Conservation (phyloP, 2,797 vertebrate species). For the Amphiprion clarkii region DNA sequence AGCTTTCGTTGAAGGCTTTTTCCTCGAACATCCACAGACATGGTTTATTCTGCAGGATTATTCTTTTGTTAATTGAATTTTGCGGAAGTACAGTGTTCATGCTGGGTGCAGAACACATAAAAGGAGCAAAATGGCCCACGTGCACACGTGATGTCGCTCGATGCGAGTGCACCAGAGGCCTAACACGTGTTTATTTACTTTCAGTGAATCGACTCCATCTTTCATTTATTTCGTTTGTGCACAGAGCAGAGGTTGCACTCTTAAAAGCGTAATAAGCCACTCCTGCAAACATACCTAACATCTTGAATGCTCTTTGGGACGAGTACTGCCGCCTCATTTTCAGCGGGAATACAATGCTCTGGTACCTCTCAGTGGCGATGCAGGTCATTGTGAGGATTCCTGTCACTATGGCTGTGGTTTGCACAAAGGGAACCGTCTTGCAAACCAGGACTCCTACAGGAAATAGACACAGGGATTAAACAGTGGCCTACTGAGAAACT, state of each 20-base stretch:
- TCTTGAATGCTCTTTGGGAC: no score
- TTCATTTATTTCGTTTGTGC: not conserved
- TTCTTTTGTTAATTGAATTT: no score
- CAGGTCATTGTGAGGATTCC: constrained; percentile 91
- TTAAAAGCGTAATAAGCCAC: no score
- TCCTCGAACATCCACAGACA: no score
- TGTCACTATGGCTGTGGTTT: constrained; percentile 89
- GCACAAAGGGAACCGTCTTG: constrained; percentile 89
- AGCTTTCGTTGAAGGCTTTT: no score
- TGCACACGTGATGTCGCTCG: no score
- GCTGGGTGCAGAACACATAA: not conserved
- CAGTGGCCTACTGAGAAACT: not conserved
- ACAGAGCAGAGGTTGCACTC: not conserved
- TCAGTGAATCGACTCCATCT: not conserved
- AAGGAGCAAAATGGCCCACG: not conserved
- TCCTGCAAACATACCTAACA: no score
- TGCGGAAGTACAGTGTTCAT: not conserved
- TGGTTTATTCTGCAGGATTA: no score
- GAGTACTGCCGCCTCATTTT: constrained; percentile 89
- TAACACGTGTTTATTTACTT: not conserved
- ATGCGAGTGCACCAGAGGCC: not conserved
- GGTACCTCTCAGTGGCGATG: constrained; percentile 89
- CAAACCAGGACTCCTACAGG: constrained; percentile 86
- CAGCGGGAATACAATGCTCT: constrained; percentile 89
- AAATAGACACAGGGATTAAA: not conserved